A percentile compares a stretch with the other conserved stretches of the same genome.
Evolutionary conservation across 2,888 invertebrate genomes (phyloP).

Genomic region (Tipula helvola): DNA sequence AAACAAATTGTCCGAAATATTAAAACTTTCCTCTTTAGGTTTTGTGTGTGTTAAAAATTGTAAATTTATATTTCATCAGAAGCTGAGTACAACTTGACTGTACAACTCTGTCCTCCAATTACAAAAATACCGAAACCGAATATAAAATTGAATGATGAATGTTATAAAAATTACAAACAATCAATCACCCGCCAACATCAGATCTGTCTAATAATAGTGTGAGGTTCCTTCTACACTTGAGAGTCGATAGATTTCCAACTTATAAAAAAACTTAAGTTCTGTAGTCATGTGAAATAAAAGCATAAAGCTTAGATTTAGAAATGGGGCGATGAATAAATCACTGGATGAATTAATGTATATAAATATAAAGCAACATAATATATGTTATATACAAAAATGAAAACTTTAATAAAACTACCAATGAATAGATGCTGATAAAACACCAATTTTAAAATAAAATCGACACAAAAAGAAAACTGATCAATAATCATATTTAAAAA

Average conservation of each 20-base stretch:
- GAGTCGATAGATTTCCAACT: background rate
- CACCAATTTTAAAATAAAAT: background rate
- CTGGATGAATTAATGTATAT: background rate
- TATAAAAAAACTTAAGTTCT: background rate
- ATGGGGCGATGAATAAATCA: background rate
- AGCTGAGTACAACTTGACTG: conserved; percentile 14
- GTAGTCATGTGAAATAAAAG: background rate
- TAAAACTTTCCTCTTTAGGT: conserved; percentile 4
- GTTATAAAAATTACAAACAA: background rate
- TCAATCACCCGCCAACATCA: background rate
- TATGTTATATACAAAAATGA: background rate
- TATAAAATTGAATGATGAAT: background rate
- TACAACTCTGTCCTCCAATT: background rate
- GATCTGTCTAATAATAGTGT: background rate
- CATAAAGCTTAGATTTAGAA: background rate
- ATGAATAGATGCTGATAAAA: background rate
- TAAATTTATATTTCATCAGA: conserved; percentile 18
- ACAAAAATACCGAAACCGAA: background rate
- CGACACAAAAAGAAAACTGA: background rate
- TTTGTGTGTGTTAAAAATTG: conserved; percentile 8
- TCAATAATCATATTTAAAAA: background rate
- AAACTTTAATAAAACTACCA: background rate
- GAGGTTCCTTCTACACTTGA: background rate
- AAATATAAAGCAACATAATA: background rate
- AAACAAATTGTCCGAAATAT: background rate